These are phyloP conservation scores for Buathra laborator DNA, from an alignment of 2,888 invertebrate species.

Conservation along the genomic window DNA sequence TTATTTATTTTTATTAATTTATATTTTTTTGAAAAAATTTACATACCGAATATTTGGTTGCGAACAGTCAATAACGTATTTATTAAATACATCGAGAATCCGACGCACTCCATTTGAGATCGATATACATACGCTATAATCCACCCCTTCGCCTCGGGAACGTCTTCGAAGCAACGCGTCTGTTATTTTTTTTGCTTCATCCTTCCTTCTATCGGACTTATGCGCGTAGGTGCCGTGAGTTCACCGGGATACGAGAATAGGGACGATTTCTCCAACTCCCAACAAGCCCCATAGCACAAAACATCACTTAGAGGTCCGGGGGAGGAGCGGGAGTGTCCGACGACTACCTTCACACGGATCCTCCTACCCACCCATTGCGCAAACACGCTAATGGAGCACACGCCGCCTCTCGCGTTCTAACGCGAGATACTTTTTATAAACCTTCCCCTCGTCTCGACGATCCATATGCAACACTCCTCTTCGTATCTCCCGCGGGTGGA, in stretches of 20 bases:
- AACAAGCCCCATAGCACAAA: constrained; percentile 76
- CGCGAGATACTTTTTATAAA: constrained; percentile 44
- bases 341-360: constrained; percentile 65
- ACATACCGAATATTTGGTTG: too few species aligned
- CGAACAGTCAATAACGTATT: too few species aligned
- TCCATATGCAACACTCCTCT: constrained; percentile 43
- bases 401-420: constrained; percentile 28
- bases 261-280: constrained; percentile 48
- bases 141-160: not conserved
- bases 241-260: constrained; percentile 69
- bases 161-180: too few species aligned
- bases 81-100: too few species aligned
- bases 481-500: constrained; percentile 37
- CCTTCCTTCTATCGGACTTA: not conserved
- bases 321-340: constrained; percentile 28
- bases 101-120: too few species aligned
- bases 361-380: constrained; percentile 73
- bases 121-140: not conserved
- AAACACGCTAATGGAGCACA: constrained; percentile 84
- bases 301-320: constrained; percentile 81
- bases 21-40: too few species aligned
- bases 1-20: too few species aligned
- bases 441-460: constrained; percentile 38
- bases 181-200: constrained; percentile 12
- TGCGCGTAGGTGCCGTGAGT: constrained; percentile 49